Conservation (phyloP, 1,140 invertebrate species). For the Fopius arisanus region DNA sequence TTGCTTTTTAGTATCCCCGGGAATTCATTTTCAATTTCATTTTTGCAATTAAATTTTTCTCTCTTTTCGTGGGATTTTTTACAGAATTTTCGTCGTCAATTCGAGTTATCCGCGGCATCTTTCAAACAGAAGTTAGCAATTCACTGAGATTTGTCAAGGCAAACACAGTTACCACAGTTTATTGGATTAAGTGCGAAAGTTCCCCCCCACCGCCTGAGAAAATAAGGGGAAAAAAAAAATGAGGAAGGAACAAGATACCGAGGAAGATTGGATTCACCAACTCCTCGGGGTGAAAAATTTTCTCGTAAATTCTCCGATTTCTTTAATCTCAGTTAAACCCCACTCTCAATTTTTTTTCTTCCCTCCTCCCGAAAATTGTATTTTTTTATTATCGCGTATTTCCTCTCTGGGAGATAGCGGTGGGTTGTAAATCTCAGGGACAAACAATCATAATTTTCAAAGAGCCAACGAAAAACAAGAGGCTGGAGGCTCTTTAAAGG, state of each 20-base stretch:
- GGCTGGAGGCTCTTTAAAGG: slow-evolving; percentile 52
- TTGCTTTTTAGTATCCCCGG: no score
- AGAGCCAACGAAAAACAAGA: slow-evolving; percentile 61
- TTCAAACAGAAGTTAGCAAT: neutral
- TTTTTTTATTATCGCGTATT: neutral
- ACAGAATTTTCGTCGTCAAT: neutral
- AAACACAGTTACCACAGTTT: slow-evolving; percentile 39
- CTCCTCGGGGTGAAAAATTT: slow-evolving; percentile 3
- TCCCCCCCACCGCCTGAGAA: neutral
- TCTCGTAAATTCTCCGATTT: neutral
- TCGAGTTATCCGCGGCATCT: slow-evolving; percentile 4
- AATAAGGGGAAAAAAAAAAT: neutral
- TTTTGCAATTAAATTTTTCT: no score
- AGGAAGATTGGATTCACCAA: slow-evolving; percentile 17
- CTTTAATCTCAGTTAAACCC: slow-evolving; percentile 15
- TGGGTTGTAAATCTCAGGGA: slow-evolving; percentile 60
- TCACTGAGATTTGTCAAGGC: slow-evolving; percentile 15
- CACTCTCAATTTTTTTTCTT: slow-evolving; percentile 11
- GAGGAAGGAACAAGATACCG: neutral
- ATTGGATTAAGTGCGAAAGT: slow-evolving; percentile 38
- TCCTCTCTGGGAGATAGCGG: slow-evolving; percentile 9
- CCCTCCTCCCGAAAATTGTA: neutral
- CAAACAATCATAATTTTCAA: slow-evolving; percentile 65
- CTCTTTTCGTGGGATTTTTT: no score
- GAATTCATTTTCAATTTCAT: no score